Evolutionary conservation across 2,888 invertebrate genomes (phyloP).

Genomic region (Junonia oenone): DNA sequence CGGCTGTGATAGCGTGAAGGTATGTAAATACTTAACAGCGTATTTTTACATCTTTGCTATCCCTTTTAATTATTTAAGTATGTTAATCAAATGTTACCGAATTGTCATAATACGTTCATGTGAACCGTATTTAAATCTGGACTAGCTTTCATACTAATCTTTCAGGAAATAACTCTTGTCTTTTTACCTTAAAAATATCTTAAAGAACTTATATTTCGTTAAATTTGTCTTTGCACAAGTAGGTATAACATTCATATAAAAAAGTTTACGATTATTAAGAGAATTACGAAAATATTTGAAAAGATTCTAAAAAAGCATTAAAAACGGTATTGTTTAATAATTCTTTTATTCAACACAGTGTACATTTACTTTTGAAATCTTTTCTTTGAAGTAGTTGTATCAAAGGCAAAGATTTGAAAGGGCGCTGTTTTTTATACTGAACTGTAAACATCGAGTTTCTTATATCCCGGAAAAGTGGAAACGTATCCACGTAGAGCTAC

Average conservation of each 20-base stretch:
- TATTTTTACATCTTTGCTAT: neutral
- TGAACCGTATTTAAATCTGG: too few species aligned
- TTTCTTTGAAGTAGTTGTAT: constrained; percentile 9
- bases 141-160: too few species aligned
- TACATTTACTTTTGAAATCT: neutral
- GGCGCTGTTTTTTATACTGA: constrained; percentile 13
- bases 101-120: too few species aligned
- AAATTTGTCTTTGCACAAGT: too few species aligned
- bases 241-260: too few species aligned
- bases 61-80: neutral
- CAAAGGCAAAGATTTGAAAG: constrained; percentile 16
- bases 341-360: neutral
- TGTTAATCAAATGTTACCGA: neutral
- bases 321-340: neutral
- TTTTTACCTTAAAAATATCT: too few species aligned
- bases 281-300: too few species aligned
- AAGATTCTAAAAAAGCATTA: neutral
- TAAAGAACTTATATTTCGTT: too few species aligned
- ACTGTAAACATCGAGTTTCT: constrained; percentile 13
- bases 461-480: constrained; percentile 5
- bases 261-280: too few species aligned
- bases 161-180: too few species aligned
- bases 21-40: neutral
- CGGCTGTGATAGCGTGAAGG: constrained; percentile 6
- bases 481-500: constrained; percentile 15